phyloP scores from a whole-genome alignment of 2,888 invertebrate species.

The Cinara cedri region DNA sequence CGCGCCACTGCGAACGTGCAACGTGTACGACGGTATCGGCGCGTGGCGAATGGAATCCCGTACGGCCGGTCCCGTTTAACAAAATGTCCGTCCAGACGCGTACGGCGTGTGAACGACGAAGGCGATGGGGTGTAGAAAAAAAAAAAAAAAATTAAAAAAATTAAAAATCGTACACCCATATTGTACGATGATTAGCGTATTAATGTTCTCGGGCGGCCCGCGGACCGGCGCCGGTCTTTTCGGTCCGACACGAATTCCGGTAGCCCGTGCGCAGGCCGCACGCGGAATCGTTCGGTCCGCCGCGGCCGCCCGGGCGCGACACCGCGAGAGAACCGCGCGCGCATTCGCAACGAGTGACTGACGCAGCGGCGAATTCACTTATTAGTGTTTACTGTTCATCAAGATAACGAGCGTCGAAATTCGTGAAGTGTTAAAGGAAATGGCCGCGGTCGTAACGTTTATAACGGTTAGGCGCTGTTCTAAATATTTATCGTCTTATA shows the following conservation, averaged over 20 bases:
- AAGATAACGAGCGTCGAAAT: background rate
- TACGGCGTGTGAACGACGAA: background rate
- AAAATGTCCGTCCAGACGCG: constrained; percentile 6
- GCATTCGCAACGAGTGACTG: background rate
- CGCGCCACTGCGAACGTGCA: too few relatives aligned
- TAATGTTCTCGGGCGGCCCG: too few relatives aligned
- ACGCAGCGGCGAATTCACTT: background rate
- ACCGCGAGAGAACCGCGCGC: background rate
- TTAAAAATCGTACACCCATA: too few relatives aligned
- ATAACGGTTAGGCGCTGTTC: too few relatives aligned
- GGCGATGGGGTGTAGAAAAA: too few relatives aligned
- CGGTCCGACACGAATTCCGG: constrained; percentile 28
- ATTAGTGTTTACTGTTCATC: background rate
- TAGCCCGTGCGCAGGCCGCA: constrained; percentile 27
- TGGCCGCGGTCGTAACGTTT: too few relatives aligned
- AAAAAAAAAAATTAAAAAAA: too few relatives aligned
- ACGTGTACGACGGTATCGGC: background rate
- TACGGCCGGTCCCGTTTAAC: constrained; percentile 4
- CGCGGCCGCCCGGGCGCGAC: background rate
- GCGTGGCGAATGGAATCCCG: background rate
- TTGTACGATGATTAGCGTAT: too few relatives aligned
- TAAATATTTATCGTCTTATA: too few relatives aligned
- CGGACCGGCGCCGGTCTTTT: background rate
- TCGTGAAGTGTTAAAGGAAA: too few relatives aligned
- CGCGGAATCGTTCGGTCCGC: too few relatives aligned